Percentiles rank a stretch among this genome's conserved stretches.
Conservation (phyloP, 2,797 vertebrate genomes). For the Phylloscopus collybita region DNA sequence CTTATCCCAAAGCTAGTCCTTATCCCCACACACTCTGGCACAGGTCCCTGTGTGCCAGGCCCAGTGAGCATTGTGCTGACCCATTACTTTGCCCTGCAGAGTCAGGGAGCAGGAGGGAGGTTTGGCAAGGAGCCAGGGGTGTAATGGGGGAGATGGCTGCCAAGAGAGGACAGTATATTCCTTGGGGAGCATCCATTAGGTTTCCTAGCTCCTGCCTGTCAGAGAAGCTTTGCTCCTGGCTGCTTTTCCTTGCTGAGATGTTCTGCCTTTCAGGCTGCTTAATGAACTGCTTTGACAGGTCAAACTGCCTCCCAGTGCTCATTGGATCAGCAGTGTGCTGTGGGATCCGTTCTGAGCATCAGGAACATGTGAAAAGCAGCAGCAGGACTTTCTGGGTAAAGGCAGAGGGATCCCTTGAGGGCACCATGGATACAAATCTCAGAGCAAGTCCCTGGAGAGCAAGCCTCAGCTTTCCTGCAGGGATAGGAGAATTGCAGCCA, state of each 20-base stretch:
- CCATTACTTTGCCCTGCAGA: background rate
- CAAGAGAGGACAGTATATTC: background rate
- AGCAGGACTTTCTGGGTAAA: background rate
- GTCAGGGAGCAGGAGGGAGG: background rate
- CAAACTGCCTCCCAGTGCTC: background rate
- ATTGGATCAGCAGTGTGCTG: background rate
- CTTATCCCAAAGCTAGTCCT: background rate
- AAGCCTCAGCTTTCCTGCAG: background rate
- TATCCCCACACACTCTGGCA: accelerated
- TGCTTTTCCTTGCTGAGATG: constrained; percentile 12
- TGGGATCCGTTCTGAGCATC: background rate
- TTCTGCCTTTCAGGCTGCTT: background rate
- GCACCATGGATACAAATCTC: background rate
- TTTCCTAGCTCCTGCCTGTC: constrained; percentile 11
- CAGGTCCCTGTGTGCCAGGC: background rate
- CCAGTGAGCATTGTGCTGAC: background rate
- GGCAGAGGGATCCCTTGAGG: background rate
- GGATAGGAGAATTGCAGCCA: background rate
- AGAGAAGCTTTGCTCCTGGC: background rate
- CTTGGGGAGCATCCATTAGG: constrained; percentile 15
- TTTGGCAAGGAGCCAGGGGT: background rate
- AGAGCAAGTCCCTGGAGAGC: accelerated
- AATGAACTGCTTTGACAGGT: background rate
- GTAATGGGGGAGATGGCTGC: constrained; percentile 9
- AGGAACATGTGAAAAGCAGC: background rate